phyloP scores from a whole-genome alignment of 2,113 vertebrate species.

The Seriola aureovittata region DNA sequence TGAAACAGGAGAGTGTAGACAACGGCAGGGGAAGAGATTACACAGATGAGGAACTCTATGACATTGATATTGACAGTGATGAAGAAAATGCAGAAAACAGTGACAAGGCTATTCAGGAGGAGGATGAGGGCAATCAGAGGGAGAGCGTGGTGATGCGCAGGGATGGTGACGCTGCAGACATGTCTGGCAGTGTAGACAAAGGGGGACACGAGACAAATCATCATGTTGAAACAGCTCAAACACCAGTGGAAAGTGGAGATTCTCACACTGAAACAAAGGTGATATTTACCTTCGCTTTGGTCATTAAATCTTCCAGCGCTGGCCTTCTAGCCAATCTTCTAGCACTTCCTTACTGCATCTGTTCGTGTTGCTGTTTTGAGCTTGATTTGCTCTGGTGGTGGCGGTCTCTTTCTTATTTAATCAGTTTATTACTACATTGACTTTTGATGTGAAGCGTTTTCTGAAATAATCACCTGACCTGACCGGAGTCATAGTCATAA shows the following conservation, averaged over 20 bases:
- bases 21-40: constrained; percentile 38
- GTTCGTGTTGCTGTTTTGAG: constrained; percentile 33
- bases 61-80: constrained; percentile 64
- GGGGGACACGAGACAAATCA: constrained; percentile 21
- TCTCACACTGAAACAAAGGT: constrained; percentile 67
- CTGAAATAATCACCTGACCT: neutral
- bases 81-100: constrained; percentile 39
- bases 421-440: neutral
- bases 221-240: constrained; percentile 49
- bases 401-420: constrained; percentile 30
- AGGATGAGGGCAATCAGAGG: constrained; percentile 32
- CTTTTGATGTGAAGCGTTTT: constrained; percentile 7
- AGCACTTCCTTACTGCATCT: constrained; percentile 27
- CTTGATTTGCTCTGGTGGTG: constrained; percentile 52
- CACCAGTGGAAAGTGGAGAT: constrained; percentile 63
- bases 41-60: constrained; percentile 54
- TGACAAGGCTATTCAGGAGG: constrained; percentile 30
- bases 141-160: neutral
- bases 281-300: constrained; percentile 54
- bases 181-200: constrained; percentile 52
- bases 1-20: constrained; percentile 51
- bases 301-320: constrained; percentile 17
- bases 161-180: neutral
- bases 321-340: constrained; percentile 17
- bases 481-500: neutral